Evolutionary conservation across 2,888 invertebrate species (phyloP).

Genomic region (Stenotaenia linearis): DNA sequence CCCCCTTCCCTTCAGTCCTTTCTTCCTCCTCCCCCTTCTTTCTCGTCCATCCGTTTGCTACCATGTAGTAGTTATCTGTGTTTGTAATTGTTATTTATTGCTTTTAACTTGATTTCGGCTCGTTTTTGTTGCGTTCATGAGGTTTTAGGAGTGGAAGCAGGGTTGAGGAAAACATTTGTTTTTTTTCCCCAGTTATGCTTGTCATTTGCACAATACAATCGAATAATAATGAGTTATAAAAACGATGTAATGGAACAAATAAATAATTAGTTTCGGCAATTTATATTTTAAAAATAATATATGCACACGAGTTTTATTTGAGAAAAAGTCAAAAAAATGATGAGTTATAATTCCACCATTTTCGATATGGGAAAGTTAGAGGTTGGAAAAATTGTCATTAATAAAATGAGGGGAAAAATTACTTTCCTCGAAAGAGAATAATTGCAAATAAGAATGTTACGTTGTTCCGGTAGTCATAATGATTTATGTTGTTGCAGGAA

Average conservation of each 20-base stretch:
- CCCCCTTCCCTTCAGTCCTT: neutral
- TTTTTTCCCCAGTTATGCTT: neutral
- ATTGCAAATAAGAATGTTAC: slow-evolving; percentile 11
- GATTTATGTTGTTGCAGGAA: slow-evolving; percentile 6
- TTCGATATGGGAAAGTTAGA: neutral
- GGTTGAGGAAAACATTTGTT: neutral
- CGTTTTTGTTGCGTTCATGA: neutral
- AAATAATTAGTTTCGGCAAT: neutral
- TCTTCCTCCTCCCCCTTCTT: neutral
- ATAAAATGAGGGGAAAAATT: neutral
- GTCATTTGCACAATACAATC: neutral
- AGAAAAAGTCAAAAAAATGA: neutral
- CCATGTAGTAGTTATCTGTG: neutral
- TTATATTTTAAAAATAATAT: neutral
- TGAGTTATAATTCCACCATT: neutral
- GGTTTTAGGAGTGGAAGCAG: neutral
- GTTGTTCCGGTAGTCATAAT: slow-evolving; percentile 19
- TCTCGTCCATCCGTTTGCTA: slow-evolving; percentile 3
- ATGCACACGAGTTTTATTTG: too few relatives aligned
- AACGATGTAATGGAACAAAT: neutral
- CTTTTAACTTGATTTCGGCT: neutral
- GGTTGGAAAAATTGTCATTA: slow-evolving; percentile 2
- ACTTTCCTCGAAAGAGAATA: slow-evolving; percentile 14
- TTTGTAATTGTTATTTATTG: neutral
- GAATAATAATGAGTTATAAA: neutral